phyloP scores from a whole-genome alignment of 2,888 invertebrate genomes.

The Loripinus fragilis region DNA sequence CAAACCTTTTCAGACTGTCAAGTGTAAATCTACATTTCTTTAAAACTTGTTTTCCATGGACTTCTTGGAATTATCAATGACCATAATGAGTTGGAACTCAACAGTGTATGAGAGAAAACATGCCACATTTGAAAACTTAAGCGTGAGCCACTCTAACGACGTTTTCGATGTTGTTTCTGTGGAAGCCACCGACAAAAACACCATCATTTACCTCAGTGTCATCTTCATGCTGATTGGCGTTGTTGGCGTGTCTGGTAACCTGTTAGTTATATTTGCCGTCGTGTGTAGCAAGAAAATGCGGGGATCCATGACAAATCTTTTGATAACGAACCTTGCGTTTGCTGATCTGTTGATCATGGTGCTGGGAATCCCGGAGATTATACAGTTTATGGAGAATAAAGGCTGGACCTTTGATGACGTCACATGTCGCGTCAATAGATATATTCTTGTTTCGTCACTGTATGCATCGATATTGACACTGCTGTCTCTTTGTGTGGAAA shows the following conservation, averaged over 20 bases:
- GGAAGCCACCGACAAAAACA: too few relatives aligned
- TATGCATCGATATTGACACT: slow-evolving; percentile 84
- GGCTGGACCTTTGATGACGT: slow-evolving; percentile 79
- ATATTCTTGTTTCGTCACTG: slow-evolving; percentile 83
- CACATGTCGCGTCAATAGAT: slow-evolving; percentile 82
- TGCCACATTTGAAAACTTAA: too few relatives aligned
- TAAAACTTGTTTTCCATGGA: too few relatives aligned
- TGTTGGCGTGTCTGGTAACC: slow-evolving; percentile 78
- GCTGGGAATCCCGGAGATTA: slow-evolving; percentile 81
- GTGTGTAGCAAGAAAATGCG: slow-evolving; percentile 80
- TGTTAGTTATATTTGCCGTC: slow-evolving; percentile 79
- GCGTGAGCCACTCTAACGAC: too few relatives aligned
- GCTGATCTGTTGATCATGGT: slow-evolving; percentile 81
- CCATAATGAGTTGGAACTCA: too few relatives aligned
- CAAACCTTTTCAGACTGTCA: too few relatives aligned
- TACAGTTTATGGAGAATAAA: slow-evolving; percentile 76
- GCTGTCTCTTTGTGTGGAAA: slow-evolving; percentile 84
- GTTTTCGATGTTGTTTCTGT: too few relatives aligned
- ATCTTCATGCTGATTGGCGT: too few relatives aligned
- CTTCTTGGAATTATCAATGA: too few relatives aligned
- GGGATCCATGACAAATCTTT: slow-evolving; percentile 79
- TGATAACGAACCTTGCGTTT: slow-evolving; percentile 81
- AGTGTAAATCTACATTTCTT: too few relatives aligned
- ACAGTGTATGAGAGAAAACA: too few relatives aligned
- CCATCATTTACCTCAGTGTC: too few relatives aligned